These are phyloP conservation scores for Tiliacea citrago DNA, from an alignment of 2,888 invertebrate genomes.

Conservation along the genomic window DNA sequence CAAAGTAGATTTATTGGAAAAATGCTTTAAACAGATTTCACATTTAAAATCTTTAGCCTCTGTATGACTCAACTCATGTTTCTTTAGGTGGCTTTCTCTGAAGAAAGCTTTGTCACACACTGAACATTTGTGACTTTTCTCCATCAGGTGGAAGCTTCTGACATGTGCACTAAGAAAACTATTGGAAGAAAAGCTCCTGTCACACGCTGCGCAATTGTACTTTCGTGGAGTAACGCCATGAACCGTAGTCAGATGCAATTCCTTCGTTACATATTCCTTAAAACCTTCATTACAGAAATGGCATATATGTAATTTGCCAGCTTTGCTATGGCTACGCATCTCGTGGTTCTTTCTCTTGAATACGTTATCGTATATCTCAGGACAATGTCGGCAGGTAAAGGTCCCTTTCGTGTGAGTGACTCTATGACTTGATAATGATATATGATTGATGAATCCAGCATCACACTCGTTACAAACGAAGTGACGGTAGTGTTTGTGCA, in stretches of 20 bases:
- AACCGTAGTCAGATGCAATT: slow-evolving; percentile 66
- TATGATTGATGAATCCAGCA: slow-evolving; percentile 74
- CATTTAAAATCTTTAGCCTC: slow-evolving; percentile 81
- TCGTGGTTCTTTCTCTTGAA: slow-evolving; percentile 82
- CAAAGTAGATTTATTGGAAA: slow-evolving; percentile 73
- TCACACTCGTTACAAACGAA: slow-evolving; percentile 76
- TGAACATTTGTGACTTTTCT: slow-evolving; percentile 69
- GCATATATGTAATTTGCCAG: slow-evolving; percentile 64
- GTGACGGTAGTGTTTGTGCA: slow-evolving; percentile 79
- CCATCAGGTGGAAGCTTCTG: slow-evolving; percentile 64
- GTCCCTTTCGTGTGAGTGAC: slow-evolving; percentile 72
- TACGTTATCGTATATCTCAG: slow-evolving; percentile 82
- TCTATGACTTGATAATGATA: slow-evolving; percentile 69
- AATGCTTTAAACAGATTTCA: slow-evolving; percentile 76
- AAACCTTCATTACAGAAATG: slow-evolving; percentile 73
- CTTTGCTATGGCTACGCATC: slow-evolving; percentile 74
- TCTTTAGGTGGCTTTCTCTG: slow-evolving; percentile 71
- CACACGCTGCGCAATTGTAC: slow-evolving; percentile 52
- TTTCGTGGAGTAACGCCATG: slow-evolving; percentile 21
- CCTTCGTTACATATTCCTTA: slow-evolving; percentile 65
- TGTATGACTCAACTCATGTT: slow-evolving; percentile 82
- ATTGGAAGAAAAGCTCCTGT: slow-evolving; percentile 40
- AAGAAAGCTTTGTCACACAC: slow-evolving; percentile 66
- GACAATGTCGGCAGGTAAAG: slow-evolving; percentile 77
- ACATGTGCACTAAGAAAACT: slow-evolving; percentile 45